These are phyloP conservation scores for Callithrix jacchus DNA, from an alignment of 2,113 vertebrate species.

Conservation along the genomic window DNA sequence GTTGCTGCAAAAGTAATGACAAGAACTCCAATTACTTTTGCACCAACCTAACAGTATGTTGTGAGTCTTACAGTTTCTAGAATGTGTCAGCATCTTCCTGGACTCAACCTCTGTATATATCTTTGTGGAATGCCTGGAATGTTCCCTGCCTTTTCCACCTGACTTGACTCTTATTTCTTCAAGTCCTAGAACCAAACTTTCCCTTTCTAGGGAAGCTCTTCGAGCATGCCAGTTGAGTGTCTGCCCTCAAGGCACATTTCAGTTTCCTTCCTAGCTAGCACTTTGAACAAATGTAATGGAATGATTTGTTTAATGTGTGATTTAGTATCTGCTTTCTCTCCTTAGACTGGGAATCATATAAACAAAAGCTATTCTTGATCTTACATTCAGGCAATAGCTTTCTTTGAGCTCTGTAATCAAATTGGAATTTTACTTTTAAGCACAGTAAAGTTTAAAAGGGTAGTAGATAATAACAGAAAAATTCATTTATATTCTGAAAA, in stretches of 20 bases:
- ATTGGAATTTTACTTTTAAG: slow-evolving; percentile 31
- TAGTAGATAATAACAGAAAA: not conserved
- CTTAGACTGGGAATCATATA: not conserved
- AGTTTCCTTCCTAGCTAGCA: not conserved
- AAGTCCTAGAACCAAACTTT: not conserved
- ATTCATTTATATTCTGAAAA: not conserved
- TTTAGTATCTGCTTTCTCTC: not conserved
- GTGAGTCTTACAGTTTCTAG: not conserved
- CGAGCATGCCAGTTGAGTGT: not conserved
- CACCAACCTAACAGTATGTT: not conserved
- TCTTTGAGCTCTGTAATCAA: not conserved
- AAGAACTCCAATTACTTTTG: too few relatives aligned
- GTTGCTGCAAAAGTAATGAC: too few relatives aligned
- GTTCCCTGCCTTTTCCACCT: not conserved
- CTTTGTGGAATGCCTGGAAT: not conserved
- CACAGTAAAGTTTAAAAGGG: not conserved
- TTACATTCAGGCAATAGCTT: not conserved
- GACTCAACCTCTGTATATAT: not conserved
- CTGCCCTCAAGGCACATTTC: not conserved
- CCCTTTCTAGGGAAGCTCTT: not conserved
- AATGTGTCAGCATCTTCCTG: not conserved
- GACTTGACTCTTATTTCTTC: not conserved
- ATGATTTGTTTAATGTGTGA: not conserved
- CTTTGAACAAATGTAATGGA: not conserved
- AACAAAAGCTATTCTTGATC: not conserved